Evolutionary conservation across 64 coral and sea anemone species (phyloP).

Genomic region (Stichodactyla mertensii): DNA sequence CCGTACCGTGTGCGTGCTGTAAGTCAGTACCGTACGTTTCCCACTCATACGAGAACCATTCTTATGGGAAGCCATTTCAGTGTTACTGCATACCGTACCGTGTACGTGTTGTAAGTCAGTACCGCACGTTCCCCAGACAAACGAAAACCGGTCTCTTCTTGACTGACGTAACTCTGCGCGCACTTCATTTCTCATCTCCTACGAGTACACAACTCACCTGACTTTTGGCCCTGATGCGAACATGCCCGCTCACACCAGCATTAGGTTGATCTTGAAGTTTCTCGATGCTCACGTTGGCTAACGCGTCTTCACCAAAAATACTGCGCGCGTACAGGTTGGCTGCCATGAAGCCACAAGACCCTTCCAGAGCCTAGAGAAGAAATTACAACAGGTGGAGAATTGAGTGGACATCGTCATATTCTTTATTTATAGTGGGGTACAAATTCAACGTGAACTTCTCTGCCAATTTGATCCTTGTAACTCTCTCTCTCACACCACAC

Average conservation of each 20-base stretch:
- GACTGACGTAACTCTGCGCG: not conserved
- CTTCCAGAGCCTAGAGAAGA: constrained; percentile 62
- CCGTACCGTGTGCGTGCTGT: too few relatives aligned
- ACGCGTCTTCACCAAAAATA: constrained; percentile 96
- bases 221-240: constrained; percentile 94
- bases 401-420: not conserved
- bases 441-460: too few relatives aligned
- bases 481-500: too few relatives aligned
- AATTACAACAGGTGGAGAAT: not conserved
- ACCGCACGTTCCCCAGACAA: too few relatives aligned
- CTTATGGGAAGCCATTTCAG: too few relatives aligned
- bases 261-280: constrained; percentile 69
- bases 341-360: constrained; percentile 93
- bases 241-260: constrained; percentile 82
- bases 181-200: not conserved
- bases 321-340: constrained; percentile 96
- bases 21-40: too few relatives aligned
- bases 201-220: constrained; percentile 51
- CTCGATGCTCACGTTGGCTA: constrained; percentile 95
- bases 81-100: too few relatives aligned
- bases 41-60: too few relatives aligned
- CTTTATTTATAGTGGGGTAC: not conserved
- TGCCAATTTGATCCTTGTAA: too few relatives aligned
- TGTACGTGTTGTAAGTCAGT: too few relatives aligned
- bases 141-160: not conserved